Evolutionary conservation across 1,140 invertebrate species (phyloP).

Genomic region (Heliconius himera): DNA sequence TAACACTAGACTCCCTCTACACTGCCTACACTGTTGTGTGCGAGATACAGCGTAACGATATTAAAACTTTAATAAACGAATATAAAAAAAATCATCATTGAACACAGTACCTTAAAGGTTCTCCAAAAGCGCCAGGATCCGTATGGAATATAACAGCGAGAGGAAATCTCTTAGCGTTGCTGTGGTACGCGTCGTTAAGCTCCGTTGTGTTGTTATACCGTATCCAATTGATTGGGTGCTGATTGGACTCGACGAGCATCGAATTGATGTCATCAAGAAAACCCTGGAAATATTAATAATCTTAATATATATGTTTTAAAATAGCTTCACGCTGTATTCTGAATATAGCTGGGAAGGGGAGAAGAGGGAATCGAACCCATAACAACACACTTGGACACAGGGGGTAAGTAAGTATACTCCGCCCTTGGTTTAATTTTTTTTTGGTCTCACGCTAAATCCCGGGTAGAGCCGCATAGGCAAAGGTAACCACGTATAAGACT

Average conservation of each 20-base stretch:
- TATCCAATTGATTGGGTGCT: conserved; percentile 84
- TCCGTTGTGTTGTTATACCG: conserved; percentile 85
- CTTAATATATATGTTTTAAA: not conserved
- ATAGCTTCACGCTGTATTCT: not conserved
- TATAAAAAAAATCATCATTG: too few species aligned
- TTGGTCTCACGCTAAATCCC: too few species aligned
- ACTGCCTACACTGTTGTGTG: too few species aligned
- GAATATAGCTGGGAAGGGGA: not conserved
- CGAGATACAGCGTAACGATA: too few species aligned
- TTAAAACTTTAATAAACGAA: too few species aligned
- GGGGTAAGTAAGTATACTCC: too few species aligned
- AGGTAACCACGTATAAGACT: too few species aligned
- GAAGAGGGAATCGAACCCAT: not conserved
- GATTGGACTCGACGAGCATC: conserved; percentile 77
- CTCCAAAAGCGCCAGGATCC: conserved; percentile 74
- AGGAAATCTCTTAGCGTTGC: conserved; percentile 84
- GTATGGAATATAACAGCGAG: conserved; percentile 86
- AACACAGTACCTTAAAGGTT: conserved; percentile 81
- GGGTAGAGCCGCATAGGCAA: too few species aligned
- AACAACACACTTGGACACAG: not conserved
- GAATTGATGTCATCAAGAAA: conserved; percentile 85
- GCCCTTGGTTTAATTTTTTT: too few species aligned
- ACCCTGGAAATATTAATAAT: conserved; percentile 64
- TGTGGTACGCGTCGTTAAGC: conserved; percentile 86
- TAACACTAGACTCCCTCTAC: too few species aligned